phyloP scores from a whole-genome alignment of 2,113 vertebrate species.

The Tragelaphus scriptus region DNA sequence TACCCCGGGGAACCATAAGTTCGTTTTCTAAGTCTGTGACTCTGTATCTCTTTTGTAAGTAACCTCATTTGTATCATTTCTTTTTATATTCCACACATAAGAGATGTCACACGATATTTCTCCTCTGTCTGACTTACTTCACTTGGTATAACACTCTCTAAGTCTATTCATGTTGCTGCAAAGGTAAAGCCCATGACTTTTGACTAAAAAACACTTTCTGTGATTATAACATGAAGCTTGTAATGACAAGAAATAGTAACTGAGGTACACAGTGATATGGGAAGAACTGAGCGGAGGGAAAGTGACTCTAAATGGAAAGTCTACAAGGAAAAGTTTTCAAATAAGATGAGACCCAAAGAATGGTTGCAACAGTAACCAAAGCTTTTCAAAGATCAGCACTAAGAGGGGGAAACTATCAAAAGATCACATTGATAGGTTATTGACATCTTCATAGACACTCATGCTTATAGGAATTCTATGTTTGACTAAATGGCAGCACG shows the following conservation, averaged over 20 bases:
- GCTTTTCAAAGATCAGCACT: neutral
- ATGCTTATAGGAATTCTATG: neutral
- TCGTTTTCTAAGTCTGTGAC: neutral
- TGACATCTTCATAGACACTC: neutral
- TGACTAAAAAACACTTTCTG: neutral
- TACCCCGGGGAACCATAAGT: neutral
- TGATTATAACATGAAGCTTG: neutral
- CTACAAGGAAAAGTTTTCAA: neutral
- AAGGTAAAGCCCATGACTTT: neutral
- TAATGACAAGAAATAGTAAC: neutral
- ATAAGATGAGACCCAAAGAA: neutral
- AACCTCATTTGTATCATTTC: neutral
- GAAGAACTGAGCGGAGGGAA: neutral
- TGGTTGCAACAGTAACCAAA: neutral
- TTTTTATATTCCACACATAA: neutral
- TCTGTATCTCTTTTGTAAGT: neutral
- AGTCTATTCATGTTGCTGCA: neutral
- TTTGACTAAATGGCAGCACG: neutral
- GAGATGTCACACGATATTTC: neutral
- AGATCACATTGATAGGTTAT: neutral
- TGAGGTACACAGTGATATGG: neutral
- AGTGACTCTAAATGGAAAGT: neutral
- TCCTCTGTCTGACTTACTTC: neutral
- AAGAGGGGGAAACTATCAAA: neutral
- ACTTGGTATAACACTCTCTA: neutral